phyloP scores from a whole-genome alignment of 2,797 vertebrate genomes.

The Agapornis canus region DNA sequence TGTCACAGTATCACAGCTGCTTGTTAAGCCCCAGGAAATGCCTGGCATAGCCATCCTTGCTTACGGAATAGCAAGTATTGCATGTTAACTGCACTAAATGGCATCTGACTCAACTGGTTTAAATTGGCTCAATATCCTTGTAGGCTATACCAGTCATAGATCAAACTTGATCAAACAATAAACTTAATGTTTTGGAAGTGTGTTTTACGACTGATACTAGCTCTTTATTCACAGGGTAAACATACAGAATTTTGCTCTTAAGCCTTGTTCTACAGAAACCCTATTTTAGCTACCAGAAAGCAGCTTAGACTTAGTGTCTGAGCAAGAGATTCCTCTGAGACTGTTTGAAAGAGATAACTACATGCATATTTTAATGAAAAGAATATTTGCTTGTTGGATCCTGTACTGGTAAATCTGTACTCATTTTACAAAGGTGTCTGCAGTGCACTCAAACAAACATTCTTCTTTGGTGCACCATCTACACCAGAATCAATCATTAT shows the following conservation, averaged over 20 bases:
- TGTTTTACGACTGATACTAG: not conserved
- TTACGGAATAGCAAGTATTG: conserved; percentile 31
- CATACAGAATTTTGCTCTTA: not conserved
- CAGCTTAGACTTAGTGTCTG: not conserved
- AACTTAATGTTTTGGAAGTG: not conserved
- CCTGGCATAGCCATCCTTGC: not conserved
- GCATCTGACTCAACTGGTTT: conserved; percentile 12
- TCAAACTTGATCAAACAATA: not conserved
- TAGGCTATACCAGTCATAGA: not conserved
- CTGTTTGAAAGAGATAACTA: not conserved
- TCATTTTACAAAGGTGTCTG: not conserved
- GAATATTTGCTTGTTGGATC: not conserved
- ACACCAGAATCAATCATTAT: not conserved
- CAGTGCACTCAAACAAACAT: not conserved
- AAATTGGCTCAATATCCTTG: not conserved
- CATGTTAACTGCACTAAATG: not conserved
- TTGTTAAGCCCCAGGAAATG: conserved; percentile 56
- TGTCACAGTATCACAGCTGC: conserved; percentile 48
- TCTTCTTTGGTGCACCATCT: not conserved
- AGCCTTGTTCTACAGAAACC: not conserved
- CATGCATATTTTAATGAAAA: not conserved
- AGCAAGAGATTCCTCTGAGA: not conserved
- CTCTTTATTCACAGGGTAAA: not conserved
- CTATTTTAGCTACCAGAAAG: not conserved
- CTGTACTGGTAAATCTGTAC: not conserved